These are phyloP conservation scores for Pelecanus crispus DNA, from an alignment of 2,113 vertebrate species.

Conservation along the genomic window DNA sequence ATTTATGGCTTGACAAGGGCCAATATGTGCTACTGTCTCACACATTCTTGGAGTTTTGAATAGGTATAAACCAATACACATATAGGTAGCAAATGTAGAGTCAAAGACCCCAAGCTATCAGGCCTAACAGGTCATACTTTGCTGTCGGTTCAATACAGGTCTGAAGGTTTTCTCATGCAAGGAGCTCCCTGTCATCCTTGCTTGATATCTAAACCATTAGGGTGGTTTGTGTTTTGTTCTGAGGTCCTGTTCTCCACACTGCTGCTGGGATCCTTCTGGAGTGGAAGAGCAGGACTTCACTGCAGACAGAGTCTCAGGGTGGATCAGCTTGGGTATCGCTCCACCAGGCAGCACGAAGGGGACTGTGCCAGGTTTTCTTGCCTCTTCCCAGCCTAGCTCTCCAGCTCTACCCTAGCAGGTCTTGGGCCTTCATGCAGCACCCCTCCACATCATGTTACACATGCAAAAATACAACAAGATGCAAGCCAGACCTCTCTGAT, in stretches of 20 bases:
- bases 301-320: background rate
- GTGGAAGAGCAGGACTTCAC: background rate
- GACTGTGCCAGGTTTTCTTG: background rate
- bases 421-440: background rate
- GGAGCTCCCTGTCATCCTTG: background rate
- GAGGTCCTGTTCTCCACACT: background rate
- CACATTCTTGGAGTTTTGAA: background rate
- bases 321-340: no score
- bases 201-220: background rate
- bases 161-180: fast-evolving
- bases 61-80: background rate
- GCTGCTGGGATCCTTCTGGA: background rate
- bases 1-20: background rate
- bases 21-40: background rate
- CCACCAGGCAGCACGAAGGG: background rate
- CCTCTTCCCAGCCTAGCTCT: background rate
- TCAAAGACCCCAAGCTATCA: background rate
- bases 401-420: background rate
- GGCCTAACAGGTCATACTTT: background rate
- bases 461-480: background rate
- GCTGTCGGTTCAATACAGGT: background rate
- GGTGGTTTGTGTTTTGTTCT: background rate
- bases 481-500: background rate
- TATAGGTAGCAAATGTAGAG: background rate
- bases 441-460: background rate